Base-by-base conservation (phyloP, 2,113 vertebrate species). In the Abramis brama region DNA sequence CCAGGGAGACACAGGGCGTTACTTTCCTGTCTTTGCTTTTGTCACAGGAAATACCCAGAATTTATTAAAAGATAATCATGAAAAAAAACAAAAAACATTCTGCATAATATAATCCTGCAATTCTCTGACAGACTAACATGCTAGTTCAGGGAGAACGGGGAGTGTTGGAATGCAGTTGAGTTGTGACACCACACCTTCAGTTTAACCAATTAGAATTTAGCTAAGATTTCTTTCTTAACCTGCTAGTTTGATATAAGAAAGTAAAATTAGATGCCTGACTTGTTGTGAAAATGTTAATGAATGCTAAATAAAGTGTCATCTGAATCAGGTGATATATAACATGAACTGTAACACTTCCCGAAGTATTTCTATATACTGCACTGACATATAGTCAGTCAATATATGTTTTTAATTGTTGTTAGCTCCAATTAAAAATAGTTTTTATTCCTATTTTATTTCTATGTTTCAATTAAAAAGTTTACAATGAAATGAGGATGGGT, bases 11-110 rank as follows among this genome's bases (percentile, higher is more conserved):
- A 59, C 21, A 60, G 77, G 55, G 21, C 60, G 76, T 79, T 59
- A 23, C 52, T 39, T 79, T 79, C 55, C 77, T 79, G 77, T 25
- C 57, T 23, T 59, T 62, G 2, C 21, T 74, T 47, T 47, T 74
- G 71, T 74, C 23, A 43, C 71, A 74, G 2, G 33, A 55, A n/a
- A 60, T 13, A 39, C 1, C 2, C 77, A 0, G 23, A 12, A 10
- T 78, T 47, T 47, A 47, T 74, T 19, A 25, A 59, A 59, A 39
- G 13, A 3, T 2, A 39, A 60, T 57, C 6, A 52, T 25, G 11
- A 25, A 39, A 6, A 39, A 36, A 36, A 11, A n/a, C n/a, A 73
- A 73, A 39, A 43, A 19, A 15, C 12, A 74, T 25, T 47, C 71
- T 74, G 71, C 43, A 47, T 25, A 47, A 74, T 74, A 57, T 2